Percentiles rank a stretch among this genome's conserved stretches.
phyloP scores from a whole-genome alignment of 2,797 vertebrate species.

The Pseudomugil tenellus region DNA sequence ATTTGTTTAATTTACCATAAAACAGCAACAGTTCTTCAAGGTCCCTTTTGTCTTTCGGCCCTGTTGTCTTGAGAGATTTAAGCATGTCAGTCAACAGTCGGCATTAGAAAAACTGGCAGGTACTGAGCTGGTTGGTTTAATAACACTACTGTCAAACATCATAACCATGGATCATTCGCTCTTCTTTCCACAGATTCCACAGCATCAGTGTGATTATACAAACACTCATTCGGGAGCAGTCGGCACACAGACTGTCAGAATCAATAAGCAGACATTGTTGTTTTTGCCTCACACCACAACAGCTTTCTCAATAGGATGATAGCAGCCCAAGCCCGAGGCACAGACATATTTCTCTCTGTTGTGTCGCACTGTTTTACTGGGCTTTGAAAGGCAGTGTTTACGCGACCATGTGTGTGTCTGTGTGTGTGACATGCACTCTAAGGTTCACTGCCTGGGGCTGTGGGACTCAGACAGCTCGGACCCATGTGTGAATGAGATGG shows the following conservation, averaged over 20 bases:
- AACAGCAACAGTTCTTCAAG: conserved; percentile 42
- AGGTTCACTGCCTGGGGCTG: conserved; percentile 64
- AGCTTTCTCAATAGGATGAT: conserved; percentile 64
- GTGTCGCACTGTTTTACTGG: conserved; percentile 51
- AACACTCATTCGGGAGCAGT: conserved; percentile 58
- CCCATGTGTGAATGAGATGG: conserved; percentile 56
- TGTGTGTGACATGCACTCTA: conserved; percentile 35
- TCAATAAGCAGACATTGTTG: conserved; percentile 64
- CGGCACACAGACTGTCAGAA: conserved; percentile 61
- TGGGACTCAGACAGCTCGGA: conserved; percentile 57
- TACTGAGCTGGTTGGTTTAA: conserved; percentile 55
- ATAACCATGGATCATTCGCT: conserved; percentile 47
- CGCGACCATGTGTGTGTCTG: conserved; percentile 23
- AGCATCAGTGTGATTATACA: conserved; percentile 61
- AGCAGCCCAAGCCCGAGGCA: conserved; percentile 62
- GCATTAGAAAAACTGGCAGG: conserved; percentile 26
- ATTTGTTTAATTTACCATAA: conserved; percentile 63
- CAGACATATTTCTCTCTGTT: conserved; percentile 68
- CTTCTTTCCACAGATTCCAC: conserved; percentile 46
- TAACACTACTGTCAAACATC: conserved; percentile 41
- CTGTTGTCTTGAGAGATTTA: conserved; percentile 40
- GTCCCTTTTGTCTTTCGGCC: conserved; percentile 43
- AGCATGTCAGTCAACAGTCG: conserved; percentile 15
- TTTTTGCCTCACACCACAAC: conserved; percentile 50
- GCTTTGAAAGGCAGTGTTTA: conserved; percentile 56